A percentile compares a stretch with the other conserved stretches of the same genome.
phyloP scores from a whole-genome alignment of 2,888 invertebrate genomes.

The Andrena minutula region DNA sequence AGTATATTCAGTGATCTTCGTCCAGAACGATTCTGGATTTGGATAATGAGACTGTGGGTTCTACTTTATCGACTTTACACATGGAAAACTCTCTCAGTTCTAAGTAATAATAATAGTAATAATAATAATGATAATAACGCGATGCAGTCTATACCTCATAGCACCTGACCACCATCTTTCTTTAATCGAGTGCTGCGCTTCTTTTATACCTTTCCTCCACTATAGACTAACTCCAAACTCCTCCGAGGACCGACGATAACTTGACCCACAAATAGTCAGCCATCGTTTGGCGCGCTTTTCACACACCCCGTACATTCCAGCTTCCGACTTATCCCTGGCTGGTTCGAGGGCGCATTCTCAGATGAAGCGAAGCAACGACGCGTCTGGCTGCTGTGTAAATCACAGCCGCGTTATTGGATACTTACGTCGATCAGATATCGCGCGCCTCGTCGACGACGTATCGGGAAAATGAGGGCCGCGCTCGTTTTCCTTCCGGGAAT shows the following conservation, averaged over 20 bases:
- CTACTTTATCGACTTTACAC: too few species aligned
- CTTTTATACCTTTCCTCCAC: too few species aligned
- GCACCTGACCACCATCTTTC: too few species aligned
- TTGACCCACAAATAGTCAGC: not conserved
- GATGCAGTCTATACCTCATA: too few species aligned
- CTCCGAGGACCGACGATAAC: not conserved
- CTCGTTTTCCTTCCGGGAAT: constrained; percentile 61
- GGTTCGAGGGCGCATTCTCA: constrained; percentile 2
- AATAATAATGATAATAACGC: too few species aligned
- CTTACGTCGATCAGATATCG: constrained; percentile 66
- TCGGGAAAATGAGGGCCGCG: constrained; percentile 59
- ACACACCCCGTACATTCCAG: not conserved
- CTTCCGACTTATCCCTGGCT: not conserved
- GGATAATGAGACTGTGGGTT: too few species aligned
- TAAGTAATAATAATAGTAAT: too few species aligned
- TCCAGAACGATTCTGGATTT: too few species aligned
- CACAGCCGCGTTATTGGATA: constrained; percentile 68
- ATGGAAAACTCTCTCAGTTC: too few species aligned
- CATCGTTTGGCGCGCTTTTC: not conserved
- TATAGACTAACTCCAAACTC: too few species aligned
- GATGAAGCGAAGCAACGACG: not conserved
- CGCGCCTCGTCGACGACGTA: constrained; percentile 50
- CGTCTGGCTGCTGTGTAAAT: constrained; percentile 53
- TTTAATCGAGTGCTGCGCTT: too few species aligned
- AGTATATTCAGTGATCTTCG: too few species aligned